These are phyloP conservation scores for Coturnix japonica DNA, from an alignment of 2,113 vertebrate genomes.

Conservation along the genomic window DNA sequence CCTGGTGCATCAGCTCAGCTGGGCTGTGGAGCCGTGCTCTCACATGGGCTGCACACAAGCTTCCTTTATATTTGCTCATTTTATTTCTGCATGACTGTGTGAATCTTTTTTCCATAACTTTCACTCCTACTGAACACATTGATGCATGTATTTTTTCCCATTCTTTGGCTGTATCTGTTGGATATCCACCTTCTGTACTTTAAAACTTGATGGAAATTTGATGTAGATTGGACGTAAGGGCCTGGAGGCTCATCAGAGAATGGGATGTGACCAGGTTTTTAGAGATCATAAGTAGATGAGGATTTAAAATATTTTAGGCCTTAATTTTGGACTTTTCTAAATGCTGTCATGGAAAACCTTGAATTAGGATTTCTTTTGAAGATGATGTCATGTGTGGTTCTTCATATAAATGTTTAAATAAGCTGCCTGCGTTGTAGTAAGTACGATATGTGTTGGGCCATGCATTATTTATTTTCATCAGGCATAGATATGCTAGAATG, in stretches of 20 bases:
- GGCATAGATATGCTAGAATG: background rate
- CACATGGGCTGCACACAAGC: background rate
- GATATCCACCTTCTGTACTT: background rate
- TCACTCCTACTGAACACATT: background rate
- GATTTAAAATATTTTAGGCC: background rate
- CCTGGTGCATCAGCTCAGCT: background rate
- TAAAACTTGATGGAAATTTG: background rate
- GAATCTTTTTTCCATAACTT: background rate
- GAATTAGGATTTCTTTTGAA: background rate
- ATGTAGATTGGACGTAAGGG: fast-evolving
- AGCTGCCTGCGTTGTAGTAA: background rate
- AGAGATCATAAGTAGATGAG: background rate
- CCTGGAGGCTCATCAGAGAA: background rate
- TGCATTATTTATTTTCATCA: background rate
- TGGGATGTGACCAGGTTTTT: background rate
- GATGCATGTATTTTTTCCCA: fast-evolving
- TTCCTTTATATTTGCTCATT: background rate
- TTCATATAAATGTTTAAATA: background rate
- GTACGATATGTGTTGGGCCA: background rate
- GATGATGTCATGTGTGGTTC: background rate
- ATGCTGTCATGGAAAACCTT: background rate
- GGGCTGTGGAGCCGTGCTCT: background rate
- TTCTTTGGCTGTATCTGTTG: background rate
- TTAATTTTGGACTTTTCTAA: background rate
- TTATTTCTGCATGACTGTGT: background rate